phyloP scores from a whole-genome alignment of 2,113 vertebrate species.

The Suricata suricatta region DNA sequence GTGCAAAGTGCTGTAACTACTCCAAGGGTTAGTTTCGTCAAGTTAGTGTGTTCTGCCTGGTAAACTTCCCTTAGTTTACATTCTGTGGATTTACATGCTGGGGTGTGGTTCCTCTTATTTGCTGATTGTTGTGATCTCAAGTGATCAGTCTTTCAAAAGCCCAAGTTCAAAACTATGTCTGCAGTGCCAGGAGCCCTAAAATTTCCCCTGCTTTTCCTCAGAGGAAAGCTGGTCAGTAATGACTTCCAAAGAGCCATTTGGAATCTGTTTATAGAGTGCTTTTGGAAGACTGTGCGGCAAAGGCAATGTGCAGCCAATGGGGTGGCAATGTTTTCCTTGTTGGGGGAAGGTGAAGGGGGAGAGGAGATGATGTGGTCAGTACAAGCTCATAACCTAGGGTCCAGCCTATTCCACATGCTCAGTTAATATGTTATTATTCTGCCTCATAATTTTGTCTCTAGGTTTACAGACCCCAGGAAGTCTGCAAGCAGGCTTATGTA shows the following conservation, averaged over 20 bases:
- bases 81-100: neutral
- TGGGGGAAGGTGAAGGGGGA: neutral
- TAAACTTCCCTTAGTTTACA: neutral
- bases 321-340: neutral
- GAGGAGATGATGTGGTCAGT: neutral
- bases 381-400: neutral
- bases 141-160: neutral
- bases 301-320: neutral
- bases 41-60: neutral
- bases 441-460: neutral
- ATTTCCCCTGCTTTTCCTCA: neutral
- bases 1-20: neutral
- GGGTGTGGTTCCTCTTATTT: neutral
- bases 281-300: neutral
- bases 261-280: neutral
- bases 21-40: neutral
- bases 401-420: neutral
- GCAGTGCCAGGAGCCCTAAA: neutral
- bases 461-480: neutral
- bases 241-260: neutral
- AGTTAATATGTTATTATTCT: neutral
- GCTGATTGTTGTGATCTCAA: neutral
- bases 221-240: neutral
- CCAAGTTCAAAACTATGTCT: neutral
- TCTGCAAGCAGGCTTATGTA: neutral